Percentiles rank a stretch among this genome's conserved stretches.
Evolutionary conservation across 2,888 invertebrate species (phyloP).

Genomic region (Keiferia lycopersicella): DNA sequence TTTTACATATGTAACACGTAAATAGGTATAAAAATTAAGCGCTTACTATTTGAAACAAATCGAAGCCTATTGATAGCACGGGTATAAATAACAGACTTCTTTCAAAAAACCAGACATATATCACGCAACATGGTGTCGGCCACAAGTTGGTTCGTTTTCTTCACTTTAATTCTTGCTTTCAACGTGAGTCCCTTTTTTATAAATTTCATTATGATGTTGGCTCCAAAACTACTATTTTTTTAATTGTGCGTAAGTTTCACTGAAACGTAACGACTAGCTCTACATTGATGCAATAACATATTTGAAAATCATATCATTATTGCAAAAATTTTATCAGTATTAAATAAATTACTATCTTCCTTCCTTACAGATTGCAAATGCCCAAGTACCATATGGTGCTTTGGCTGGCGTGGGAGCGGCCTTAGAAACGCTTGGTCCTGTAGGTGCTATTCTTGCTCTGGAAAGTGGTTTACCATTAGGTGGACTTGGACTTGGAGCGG

Average conservation of each 20-base stretch:
- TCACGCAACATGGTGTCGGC: slow-evolving; percentile 42
- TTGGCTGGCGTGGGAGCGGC: neutral
- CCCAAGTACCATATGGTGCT: slow-evolving; percentile 14
- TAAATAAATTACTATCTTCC: neutral
- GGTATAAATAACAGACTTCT: slow-evolving; percentile 29
- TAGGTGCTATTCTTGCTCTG: slow-evolving; percentile 14
- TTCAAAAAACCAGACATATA: slow-evolving; percentile 20
- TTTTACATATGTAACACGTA: too few species aligned
- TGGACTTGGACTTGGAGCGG: neutral
- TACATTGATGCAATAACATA: too few species aligned
- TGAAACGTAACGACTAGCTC: neutral
- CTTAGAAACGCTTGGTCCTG: slow-evolving; percentile 8
- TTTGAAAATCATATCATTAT: neutral
- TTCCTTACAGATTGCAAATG: slow-evolving; percentile 17
- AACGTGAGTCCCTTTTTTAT: slow-evolving; percentile 41
- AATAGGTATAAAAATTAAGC: neutral
- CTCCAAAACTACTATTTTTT: slow-evolving; percentile 1
- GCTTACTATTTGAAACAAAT: slow-evolving; percentile 18
- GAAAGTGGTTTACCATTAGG: slow-evolving; percentile 7
- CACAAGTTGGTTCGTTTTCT: slow-evolving; percentile 38
- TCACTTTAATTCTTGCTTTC: slow-evolving; percentile 35
- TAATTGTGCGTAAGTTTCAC: slow-evolving; percentile 11
- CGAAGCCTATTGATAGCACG: slow-evolving; percentile 27
- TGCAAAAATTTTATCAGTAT: neutral
- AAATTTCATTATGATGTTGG: slow-evolving; percentile 19